Evolutionary conservation across 2,888 invertebrate genomes (phyloP), one percentile per base, ranked within the genome.

Genomic region (Crematogaster levior): DNA sequence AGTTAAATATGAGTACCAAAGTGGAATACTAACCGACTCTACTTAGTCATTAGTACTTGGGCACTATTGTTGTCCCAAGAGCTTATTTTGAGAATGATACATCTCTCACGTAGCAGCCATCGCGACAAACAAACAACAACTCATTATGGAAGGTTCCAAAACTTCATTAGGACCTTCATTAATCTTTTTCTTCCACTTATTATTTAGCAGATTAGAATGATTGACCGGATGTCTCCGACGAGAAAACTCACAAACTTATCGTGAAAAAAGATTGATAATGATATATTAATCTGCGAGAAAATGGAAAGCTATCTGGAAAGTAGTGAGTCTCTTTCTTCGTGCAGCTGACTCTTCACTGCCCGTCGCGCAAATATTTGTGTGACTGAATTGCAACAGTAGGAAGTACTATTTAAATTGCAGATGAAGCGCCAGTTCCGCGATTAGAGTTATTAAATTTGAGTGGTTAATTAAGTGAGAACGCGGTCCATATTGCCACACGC

Each of bases 361-460:
- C 30, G 48, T 81, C 46, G 68, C 74, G 81, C 74, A 84, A 84
- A 84, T 84, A 84, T 84, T 81, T 81, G 74, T 68, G 83, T 58
- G 40, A 46, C 74, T 81, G 70, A 81, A 81, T 81, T 68, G 81
- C 81, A 73, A 66, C 60, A 60, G 81, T 56, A 40, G 56, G 56
- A 74, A 66, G 43, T 53, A 53, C 68, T 43, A 81, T 84, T 84
- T 84, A 74, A 84, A 84, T 84, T 84, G 83, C 83, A 84, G 74
- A 84, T 75, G 66, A 72, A 72, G 53, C 63, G 73, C 61, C 60
- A 63, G 66, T 40, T 37, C 60, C 27, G 61, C 66, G 72, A 77
- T 82, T 84, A 84, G 66, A 73, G 84, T 75, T 84, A 82, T 82
- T 84, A 82, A 84, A 75, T 84, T 84, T 82, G 82, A 68, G 53